Evolutionary conservation across 1,140 invertebrate species (phyloP).

Genomic region (Danaus plexippus): DNA sequence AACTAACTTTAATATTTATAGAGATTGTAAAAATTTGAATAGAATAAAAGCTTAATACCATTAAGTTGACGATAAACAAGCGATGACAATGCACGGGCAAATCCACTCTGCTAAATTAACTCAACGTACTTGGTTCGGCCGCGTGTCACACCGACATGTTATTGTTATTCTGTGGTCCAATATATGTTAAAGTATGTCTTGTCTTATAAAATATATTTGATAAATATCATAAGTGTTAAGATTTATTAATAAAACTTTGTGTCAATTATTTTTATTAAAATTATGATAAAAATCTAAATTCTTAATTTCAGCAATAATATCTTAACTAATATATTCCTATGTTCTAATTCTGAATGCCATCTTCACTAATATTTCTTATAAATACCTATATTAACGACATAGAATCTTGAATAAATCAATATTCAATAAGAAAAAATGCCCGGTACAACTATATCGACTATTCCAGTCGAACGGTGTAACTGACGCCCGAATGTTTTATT

Average conservation of each 20-base stretch:
- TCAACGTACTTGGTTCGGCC: slow-evolving; percentile 43
- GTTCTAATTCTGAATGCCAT: too few relatives aligned
- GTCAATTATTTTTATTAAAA: too few relatives aligned
- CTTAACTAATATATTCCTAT: too few relatives aligned
- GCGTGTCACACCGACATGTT: slow-evolving; percentile 33
- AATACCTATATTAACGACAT: too few relatives aligned
- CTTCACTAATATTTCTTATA: too few relatives aligned
- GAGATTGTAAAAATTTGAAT: slow-evolving; percentile 11
- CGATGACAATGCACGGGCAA: slow-evolving; percentile 61
- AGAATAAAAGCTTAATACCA: slow-evolving; percentile 59
- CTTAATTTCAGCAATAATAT: too few relatives aligned
- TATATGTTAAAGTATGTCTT: too few relatives aligned
- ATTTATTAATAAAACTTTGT: too few relatives aligned
- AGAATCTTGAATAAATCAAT: too few relatives aligned
- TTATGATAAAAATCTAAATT: too few relatives aligned
- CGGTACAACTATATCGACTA: neutral
- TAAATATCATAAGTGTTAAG: too few relatives aligned
- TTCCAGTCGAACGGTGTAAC: slow-evolving; percentile 34
- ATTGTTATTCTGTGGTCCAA: neutral
- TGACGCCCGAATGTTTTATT: slow-evolving; percentile 45
- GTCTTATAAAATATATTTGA: too few relatives aligned
- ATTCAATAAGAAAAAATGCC: neutral
- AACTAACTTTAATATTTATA: slow-evolving; percentile 4
- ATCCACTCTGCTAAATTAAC: slow-evolving; percentile 69
- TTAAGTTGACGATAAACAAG: slow-evolving; percentile 64